Base-by-base conservation (phyloP, 2,888 invertebrate genomes). In the Agelastica alni region DNA sequence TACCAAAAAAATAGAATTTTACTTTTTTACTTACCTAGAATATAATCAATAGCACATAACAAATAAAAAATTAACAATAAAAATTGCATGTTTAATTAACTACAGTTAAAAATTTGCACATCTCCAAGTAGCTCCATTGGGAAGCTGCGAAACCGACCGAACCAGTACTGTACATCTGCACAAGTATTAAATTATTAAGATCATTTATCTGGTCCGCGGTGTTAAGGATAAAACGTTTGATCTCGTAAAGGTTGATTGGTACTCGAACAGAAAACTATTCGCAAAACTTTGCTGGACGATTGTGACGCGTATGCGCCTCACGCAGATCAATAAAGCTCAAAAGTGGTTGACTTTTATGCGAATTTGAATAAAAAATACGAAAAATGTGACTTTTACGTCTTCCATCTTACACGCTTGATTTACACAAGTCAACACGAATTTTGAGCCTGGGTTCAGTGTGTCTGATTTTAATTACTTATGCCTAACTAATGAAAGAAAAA, bases 301-400 rank as follows among this genome's bases (percentile, higher is more conserved):
- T 65, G 55, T 30, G 13, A 18, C 28, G 49, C 65, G 61, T 65
- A 54, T 47, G 68, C 69, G 66, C 62, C 18, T 12, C 41, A 17
- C 32, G 22, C 52, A 10, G 58, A 68, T 68, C 68, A 58, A 68
- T 68, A 66, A 42, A 67, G 67, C 66, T 55, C 42, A 55, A 58
- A 48, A 28, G 26, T 48, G 20, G 31, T 31, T 45, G 17, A 28
- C 17, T 20, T 39, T 39, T 30, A 30, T 31, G 9, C 2, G 4
- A 2, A 42, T 28, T 42, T 5, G 14, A 14, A 14, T 26, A 42
- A 42, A 37, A 26, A 42, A 22, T 36, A 34, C 12, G 9, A 34
- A 34, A 14, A 6, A 4, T 17, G 9, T 36, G n/a, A 36, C 16
- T 36, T 36, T 36, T n/a, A n/a, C n/a, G n/a, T n/a, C n/a, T n/a